Evolutionary conservation across 2,113 vertebrate genomes (phyloP), one percentile per base, ranked within the genome.

Genomic region (Fregata magnificens): DNA sequence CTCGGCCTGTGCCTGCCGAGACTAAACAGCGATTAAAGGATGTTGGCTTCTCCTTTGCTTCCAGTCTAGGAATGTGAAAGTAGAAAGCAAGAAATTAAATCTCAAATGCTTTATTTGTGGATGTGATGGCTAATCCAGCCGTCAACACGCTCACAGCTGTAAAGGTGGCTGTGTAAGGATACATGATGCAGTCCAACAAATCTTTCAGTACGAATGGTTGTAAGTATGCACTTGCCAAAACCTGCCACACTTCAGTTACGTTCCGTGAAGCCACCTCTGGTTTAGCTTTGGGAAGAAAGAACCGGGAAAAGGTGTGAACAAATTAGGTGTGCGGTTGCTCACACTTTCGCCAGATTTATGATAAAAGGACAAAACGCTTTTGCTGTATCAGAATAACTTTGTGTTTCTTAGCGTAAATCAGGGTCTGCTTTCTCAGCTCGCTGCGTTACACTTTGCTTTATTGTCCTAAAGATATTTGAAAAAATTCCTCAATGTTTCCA

Each of bases 171-270:
- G 73, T 52, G 44, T 88, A 63, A 91, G 67, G 71, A 67, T 83
- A 42, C 13, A 28, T 49, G 66, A 62, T 88, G 70, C 90, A 79
- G 77, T 42, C 52, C 55, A 94, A 94, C 86, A 89, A 85, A 95
- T 96, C 94, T 93, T 95, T 96, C 97, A 93, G 55, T 85, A 50
- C 0, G 1, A 73, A 28, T 5, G 47, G 26, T 63, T 93, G 7
- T 69, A 86, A 81, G 73, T 81, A 70, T 13, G 53, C 32, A 11
- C 78, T 95, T 95, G 94, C 81, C 91, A 79, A 97, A 93, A 94
- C 31, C 49, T 3, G 22, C 38, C 84, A 49, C 36, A 16, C 86
- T 90, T 82, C 88, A 88, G 63, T 45, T 89, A 9, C 21, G 9
- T 81, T 78, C 66, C 0, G 0, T 86, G 82, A 88, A 29, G 52